Base-by-base conservation (phyloP, 2,888 invertebrate genomes). In the Drosophila quinaria region DNA sequence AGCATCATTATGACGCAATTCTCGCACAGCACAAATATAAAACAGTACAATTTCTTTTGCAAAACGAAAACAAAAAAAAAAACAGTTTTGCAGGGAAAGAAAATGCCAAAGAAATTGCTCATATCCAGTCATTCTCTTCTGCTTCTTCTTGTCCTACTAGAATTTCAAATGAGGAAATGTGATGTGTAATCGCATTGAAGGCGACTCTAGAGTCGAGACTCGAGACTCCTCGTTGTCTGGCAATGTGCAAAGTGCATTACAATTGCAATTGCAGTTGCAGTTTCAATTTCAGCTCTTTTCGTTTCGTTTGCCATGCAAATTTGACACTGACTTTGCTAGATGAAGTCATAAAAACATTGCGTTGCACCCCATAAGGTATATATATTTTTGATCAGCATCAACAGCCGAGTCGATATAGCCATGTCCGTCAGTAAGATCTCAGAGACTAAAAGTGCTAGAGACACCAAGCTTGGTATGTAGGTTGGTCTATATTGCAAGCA, bases 271-370 rank as follows among this genome's bases (percentile, higher is more conserved):
- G 33, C 62, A 62, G 39, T 71, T 67, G 59, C 37, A 64, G 46
- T 49, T 46, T 51, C 50, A 35, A 35, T 49, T 33, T 19, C 42
- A 42, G 11, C 17, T 35, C 11, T n/a, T 41, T 60, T 46, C 54
- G 59, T 41, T 60, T 46, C 54, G 59, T 67, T 70, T 73, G 60
- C 31, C 59, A 70, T 81, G 64, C 17, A 33, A 69, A 77, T 79
- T 76, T 67, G 74, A 75, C 79, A 78, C 70, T 71, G 61, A 64
- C 46, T 49, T 60, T 56, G 58, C 46, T 35, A 60, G 42, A 25
- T 52, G 76, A 88, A 89, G 80, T 77, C 89, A 39, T 87, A 89
- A 59, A 87, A 90, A 78, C 74, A 79, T 69, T 63, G 9, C n/a
- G n/a, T n/a, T n/a, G n/a, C n/a, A n/a, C n/a, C n/a, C n/a, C n/a